phyloP scores from a whole-genome alignment of 1,140 invertebrate genomes.

The Dryas iulia region DNA sequence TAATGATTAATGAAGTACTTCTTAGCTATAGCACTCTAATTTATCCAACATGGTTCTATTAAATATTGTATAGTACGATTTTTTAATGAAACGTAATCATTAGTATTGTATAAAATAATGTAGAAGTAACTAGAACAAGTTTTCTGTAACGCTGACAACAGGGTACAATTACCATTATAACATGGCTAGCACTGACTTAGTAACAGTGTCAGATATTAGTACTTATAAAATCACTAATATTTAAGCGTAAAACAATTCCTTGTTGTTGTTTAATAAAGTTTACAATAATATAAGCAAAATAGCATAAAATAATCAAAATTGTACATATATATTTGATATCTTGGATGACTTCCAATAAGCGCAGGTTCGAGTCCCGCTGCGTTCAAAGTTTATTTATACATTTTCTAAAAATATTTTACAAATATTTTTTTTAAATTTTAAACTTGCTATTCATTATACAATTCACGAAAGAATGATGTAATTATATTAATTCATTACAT shows the following conservation, averaged over 20 bases:
- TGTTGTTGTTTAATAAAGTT: neutral
- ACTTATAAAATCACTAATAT: neutral
- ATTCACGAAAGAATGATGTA: neutral
- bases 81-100: neutral
- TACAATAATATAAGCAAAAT: neutral
- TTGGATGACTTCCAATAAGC: too few relatives aligned
- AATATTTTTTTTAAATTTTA: neutral
- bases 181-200: neutral
- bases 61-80: neutral
- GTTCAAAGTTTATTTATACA: too few relatives aligned
- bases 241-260: neutral
- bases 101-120: neutral
- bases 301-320: neutral
- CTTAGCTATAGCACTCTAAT: neutral
- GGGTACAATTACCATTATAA: slow-evolving; percentile 6
- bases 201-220: neutral
- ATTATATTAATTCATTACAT: neutral
- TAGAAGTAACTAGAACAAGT: slow-evolving; percentile 11
- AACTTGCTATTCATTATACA: neutral
- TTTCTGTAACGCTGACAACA: neutral
- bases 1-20: neutral
- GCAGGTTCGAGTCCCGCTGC: too few relatives aligned
- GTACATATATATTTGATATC: too few relatives aligned
- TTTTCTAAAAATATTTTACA: too few relatives aligned
- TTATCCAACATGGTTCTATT: neutral